phyloP scores from a whole-genome alignment of 2,888 invertebrate species.

The Pristionchus mayeri region DNA sequence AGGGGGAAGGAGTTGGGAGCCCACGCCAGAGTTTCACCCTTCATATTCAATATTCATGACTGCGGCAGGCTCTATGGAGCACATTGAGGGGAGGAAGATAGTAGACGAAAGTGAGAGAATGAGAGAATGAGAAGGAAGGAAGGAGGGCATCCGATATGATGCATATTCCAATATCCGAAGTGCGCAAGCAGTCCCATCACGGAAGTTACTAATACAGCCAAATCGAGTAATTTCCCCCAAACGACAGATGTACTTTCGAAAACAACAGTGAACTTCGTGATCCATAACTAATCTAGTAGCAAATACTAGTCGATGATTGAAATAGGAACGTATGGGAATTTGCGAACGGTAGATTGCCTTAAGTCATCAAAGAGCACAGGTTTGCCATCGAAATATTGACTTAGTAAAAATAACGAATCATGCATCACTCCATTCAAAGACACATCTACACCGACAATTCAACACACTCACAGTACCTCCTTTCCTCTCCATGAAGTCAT shows the following conservation, averaged over 20 bases:
- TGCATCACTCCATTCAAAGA: too few relatives aligned
- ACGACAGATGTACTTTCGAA: too few relatives aligned
- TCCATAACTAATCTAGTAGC: too few relatives aligned
- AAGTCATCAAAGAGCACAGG: too few relatives aligned
- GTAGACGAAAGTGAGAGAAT: not conserved
- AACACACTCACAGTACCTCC: too few relatives aligned
- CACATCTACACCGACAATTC: too few relatives aligned
- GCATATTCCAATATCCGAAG: constrained; percentile 13
- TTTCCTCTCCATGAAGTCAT: constrained; percentile 24
- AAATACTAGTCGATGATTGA: constrained; percentile 8
- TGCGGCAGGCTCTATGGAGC: not conserved
- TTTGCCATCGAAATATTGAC: too few relatives aligned
- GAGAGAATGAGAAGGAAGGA: not conserved
- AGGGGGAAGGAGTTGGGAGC: not conserved
- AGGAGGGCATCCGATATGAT: not conserved
- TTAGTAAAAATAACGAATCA: too few relatives aligned
- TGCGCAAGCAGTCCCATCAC: not conserved
- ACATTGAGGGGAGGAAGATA: not conserved
- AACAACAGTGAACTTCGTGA: too few relatives aligned
- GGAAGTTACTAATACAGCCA: constrained; percentile 6
- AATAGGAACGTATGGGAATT: too few relatives aligned
- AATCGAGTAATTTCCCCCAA: too few relatives aligned
- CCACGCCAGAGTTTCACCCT: not conserved
- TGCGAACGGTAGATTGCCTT: too few relatives aligned
- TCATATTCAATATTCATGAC: constrained; percentile 41